Percentiles rank a stretch among this genome's conserved stretches.
These are phyloP conservation scores for Psephotus haematonotus DNA, from an alignment of 2,113 vertebrate species.

Conservation along the genomic window DNA sequence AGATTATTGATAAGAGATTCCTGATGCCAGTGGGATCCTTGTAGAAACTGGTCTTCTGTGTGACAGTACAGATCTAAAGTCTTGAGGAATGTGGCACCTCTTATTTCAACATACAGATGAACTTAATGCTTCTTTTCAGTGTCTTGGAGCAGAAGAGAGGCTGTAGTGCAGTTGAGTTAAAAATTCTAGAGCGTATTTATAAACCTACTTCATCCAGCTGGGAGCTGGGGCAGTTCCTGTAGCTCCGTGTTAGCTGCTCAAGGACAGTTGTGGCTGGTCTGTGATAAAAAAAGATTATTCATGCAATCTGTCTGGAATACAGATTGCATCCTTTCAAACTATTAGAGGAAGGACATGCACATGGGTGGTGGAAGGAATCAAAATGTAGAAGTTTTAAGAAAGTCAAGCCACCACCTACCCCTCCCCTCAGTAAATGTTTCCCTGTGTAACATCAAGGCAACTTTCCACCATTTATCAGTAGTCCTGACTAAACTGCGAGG, in stretches of 20 bases:
- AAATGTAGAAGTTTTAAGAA: slow-evolving; percentile 37
- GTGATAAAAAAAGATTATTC: slow-evolving; percentile 70
- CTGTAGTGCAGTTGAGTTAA: background rate
- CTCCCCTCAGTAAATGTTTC: background rate
- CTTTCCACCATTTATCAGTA: background rate
- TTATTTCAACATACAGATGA: background rate
- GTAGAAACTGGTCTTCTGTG: background rate
- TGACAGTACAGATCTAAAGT: background rate
- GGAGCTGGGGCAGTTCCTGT: slow-evolving; percentile 35
- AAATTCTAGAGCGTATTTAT: slow-evolving; percentile 10
- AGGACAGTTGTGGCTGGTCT: slow-evolving; percentile 59
- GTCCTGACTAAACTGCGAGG: background rate
- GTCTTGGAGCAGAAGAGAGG: background rate
- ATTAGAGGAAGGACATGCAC: slow-evolving; percentile 35
- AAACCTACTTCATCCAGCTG: slow-evolving; percentile 20
- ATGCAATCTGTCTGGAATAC: slow-evolving; percentile 60
- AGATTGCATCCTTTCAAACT: slow-evolving; percentile 65
- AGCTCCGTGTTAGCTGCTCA: slow-evolving; percentile 47
- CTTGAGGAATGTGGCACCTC: background rate
- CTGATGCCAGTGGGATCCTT: background rate
- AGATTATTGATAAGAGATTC: background rate
- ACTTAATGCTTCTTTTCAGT: background rate
- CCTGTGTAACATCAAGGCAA: slow-evolving; percentile 2
- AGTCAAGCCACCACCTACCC: background rate
- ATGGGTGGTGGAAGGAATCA: slow-evolving; percentile 41